Evolutionary conservation across 2,888 invertebrate species (phyloP).

Genomic region (Mesorhabditis belari): DNA sequence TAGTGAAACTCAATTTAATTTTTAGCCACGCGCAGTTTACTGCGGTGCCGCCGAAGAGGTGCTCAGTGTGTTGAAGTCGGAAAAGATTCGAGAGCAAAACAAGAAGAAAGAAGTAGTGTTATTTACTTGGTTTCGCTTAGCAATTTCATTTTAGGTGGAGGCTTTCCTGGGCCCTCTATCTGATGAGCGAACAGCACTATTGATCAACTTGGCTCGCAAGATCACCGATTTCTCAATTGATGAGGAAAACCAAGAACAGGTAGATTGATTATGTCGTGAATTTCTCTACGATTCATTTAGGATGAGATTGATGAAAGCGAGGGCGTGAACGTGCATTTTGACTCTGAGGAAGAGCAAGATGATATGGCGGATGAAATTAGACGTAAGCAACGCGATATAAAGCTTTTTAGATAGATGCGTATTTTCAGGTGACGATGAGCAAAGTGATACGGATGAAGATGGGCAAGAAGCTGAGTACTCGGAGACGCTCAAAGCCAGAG

Average conservation of each 20-base stretch:
- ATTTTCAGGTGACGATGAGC: constrained; percentile 51
- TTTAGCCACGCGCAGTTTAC: constrained; percentile 81
- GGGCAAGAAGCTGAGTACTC: constrained; percentile 45
- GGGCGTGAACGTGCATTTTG: constrained; percentile 98
- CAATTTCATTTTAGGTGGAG: constrained; percentile 9
- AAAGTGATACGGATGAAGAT: constrained; percentile 68
- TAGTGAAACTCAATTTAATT: not conserved
- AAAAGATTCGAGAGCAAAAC: constrained; percentile 76
- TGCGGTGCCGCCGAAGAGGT: constrained; percentile 99
- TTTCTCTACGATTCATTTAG: constrained; percentile 12
- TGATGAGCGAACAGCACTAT: constrained; percentile 83
- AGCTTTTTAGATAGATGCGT: constrained; percentile 6
- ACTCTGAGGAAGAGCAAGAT: constrained; percentile 90
- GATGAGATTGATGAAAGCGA: constrained; percentile 91
- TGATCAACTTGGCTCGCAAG: constrained; percentile 94
- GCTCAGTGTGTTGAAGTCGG: constrained; percentile 84
- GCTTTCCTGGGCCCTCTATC: constrained; percentile 70
- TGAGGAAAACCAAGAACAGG: constrained; percentile 28
- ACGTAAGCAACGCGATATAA: constrained; percentile 7
- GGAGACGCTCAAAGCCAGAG: constrained; percentile 39
- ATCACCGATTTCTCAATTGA: constrained; percentile 82
- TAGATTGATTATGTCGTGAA: constrained; percentile 10
- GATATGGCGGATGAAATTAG: constrained; percentile 85
- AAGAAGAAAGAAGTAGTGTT: constrained; percentile 7
- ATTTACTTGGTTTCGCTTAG: not conserved